These are phyloP conservation scores for Sycophaga agraensis DNA, from an alignment of 1,140 invertebrate species.

Conservation along the genomic window DNA sequence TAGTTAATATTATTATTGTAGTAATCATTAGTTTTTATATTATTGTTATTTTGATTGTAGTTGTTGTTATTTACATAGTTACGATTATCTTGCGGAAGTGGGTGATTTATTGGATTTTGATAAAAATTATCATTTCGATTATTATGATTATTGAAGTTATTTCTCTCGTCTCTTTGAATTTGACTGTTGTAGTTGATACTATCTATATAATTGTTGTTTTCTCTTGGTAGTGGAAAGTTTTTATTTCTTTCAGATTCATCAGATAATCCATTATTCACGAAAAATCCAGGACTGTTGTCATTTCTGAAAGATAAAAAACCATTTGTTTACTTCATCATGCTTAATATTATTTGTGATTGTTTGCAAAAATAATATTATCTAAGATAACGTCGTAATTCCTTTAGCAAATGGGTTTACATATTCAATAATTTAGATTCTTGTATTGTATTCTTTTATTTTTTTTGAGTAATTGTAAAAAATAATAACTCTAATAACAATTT, in stretches of 20 bases:
- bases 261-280: constrained; percentile 17
- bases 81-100: background rate
- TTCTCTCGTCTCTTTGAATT: background rate
- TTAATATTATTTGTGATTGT: no score
- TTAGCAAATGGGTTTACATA: no score
- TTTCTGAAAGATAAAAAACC: constrained; percentile 22
- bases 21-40: background rate
- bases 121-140: background rate
- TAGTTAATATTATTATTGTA: background rate
- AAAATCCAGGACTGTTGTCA: constrained; percentile 5
- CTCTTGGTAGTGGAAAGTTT: background rate
- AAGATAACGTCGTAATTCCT: no score
- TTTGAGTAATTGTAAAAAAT: no score
- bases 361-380: no score
- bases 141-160: background rate
- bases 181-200: background rate
- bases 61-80: background rate
- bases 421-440: no score
- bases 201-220: constrained; percentile 7
- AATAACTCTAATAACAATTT: no score
- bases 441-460: no score
- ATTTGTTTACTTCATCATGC: no score
- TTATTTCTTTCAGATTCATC: background rate
- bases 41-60: background rate
- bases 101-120: background rate